A percentile compares a stretch with the other conserved stretches of the same genome.
Conservation (phyloP, 2,113 vertebrate genomes). For the Piliocolobus tephrosceles region DNA sequence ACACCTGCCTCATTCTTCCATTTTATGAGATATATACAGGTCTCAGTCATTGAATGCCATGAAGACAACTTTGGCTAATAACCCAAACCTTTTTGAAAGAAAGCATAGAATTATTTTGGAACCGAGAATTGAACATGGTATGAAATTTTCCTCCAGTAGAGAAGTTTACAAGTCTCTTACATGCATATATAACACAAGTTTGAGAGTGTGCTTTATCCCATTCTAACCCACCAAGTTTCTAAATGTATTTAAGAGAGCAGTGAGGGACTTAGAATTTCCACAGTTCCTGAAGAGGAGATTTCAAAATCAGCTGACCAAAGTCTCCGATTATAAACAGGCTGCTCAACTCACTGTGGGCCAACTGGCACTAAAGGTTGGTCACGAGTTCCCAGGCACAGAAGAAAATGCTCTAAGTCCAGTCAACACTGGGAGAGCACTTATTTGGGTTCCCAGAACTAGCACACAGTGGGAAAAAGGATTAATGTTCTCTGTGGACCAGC, state of each 20-base stretch:
- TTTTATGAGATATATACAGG: neutral
- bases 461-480: neutral
- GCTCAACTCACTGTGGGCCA: conserved; percentile 44
- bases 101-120: neutral
- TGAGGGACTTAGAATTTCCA: neutral
- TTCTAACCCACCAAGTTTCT: neutral
- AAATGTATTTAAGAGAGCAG: neutral
- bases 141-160: neutral
- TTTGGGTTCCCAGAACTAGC: conserved; percentile 55
- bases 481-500: neutral
- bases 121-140: neutral
- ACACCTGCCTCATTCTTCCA: neutral
- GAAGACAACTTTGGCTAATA: neutral
- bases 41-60: neutral
- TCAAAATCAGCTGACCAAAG: conserved; percentile 59
- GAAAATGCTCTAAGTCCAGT: neutral
- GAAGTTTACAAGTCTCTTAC: neutral
- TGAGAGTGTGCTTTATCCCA: neutral
- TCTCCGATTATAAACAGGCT: conserved; percentile 64
- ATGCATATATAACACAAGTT: fast-evolving
- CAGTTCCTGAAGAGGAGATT: neutral
- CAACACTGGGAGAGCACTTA: conserved; percentile 26
- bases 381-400: conserved; percentile 48
- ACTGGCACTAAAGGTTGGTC: conserved; percentile 62
- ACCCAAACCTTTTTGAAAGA: neutral